Evolutionary conservation across 1,140 invertebrate genomes (phyloP).

Genomic region (Myzus persicae): DNA sequence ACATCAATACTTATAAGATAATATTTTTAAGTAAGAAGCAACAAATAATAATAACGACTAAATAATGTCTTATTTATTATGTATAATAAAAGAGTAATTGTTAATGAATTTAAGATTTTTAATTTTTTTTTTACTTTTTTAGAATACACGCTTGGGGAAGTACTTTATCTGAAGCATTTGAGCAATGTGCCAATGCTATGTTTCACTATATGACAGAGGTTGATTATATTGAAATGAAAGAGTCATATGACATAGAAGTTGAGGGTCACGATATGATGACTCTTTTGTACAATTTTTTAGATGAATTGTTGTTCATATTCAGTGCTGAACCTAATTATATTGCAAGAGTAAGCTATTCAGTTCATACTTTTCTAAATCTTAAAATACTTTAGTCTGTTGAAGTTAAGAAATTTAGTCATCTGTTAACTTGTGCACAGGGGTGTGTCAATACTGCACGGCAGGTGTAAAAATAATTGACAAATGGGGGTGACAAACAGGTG

Average conservation of each 20-base stretch:
- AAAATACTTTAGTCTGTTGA: too few relatives aligned
- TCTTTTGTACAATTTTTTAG: slow-evolving; percentile 92
- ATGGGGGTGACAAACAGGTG: too few relatives aligned
- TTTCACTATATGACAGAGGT: slow-evolving; percentile 97
- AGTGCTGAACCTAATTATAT: slow-evolving; percentile 87
- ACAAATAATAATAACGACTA: too few relatives aligned
- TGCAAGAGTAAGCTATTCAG: slow-evolving; percentile 68
- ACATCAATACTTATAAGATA: not conserved
- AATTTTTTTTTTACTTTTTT: slow-evolving; percentile 62
- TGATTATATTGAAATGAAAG: slow-evolving; percentile 81
- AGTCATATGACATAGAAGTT: slow-evolving; percentile 83
- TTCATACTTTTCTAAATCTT: not conserved
- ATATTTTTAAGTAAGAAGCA: too few relatives aligned
- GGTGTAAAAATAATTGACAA: too few relatives aligned
- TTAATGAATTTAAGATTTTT: not conserved
- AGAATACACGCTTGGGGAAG: slow-evolving; percentile 93
- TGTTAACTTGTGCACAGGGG: too few relatives aligned
- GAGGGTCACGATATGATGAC: slow-evolving; percentile 86
- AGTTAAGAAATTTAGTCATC: too few relatives aligned
- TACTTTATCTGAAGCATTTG: slow-evolving; percentile 87
- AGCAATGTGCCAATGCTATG: slow-evolving; percentile 95
- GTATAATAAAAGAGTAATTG: too few relatives aligned
- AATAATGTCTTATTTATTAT: too few relatives aligned
- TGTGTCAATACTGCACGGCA: too few relatives aligned
- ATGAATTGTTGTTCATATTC: slow-evolving; percentile 94